Evolutionary conservation across 2,888 invertebrate genomes (phyloP).

Genomic region (Drosophila kanekoi): DNA sequence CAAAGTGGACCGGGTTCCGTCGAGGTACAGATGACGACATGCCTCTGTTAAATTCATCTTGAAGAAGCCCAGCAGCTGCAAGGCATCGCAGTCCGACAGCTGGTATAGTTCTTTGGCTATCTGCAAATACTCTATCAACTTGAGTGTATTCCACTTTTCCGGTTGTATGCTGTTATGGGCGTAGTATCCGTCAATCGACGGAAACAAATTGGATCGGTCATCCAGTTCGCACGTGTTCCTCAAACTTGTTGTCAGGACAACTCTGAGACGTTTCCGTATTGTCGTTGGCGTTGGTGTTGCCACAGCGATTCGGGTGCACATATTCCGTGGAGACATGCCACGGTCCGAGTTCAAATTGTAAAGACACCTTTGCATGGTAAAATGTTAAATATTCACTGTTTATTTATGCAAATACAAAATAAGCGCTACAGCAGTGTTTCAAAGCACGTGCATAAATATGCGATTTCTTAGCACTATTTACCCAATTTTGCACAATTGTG

Average conservation of each 20-base stretch:
- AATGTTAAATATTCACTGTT: background rate
- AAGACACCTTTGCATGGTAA: slow-evolving; percentile 28
- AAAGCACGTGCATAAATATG: background rate
- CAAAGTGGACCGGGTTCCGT: background rate
- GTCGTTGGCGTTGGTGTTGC: slow-evolving; percentile 31
- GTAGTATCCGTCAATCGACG: slow-evolving; percentile 7
- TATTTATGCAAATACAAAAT: background rate
- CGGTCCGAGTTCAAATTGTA: background rate
- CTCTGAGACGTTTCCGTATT: background rate
- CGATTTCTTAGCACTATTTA: background rate
- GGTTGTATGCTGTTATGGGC: background rate
- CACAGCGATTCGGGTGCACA: slow-evolving; percentile 15
- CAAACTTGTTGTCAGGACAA: background rate
- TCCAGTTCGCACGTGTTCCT: fast-evolving
- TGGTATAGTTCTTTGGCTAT: slow-evolving; percentile 17
- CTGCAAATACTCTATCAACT: slow-evolving; percentile 19
- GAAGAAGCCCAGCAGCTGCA: slow-evolving; percentile 34
- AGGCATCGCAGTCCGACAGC: slow-evolving; percentile 31
- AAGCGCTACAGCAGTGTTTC: slow-evolving; percentile 7
- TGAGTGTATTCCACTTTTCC: background rate
- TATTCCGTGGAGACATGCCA: background rate
- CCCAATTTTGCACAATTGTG: slow-evolving; percentile 8
- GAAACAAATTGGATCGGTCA: fast-evolving
- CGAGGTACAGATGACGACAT: slow-evolving; percentile 11
- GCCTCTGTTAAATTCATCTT: slow-evolving; percentile 7